Conservation (phyloP, 2,888 invertebrate species). For the Trachelus tabidus region DNA sequence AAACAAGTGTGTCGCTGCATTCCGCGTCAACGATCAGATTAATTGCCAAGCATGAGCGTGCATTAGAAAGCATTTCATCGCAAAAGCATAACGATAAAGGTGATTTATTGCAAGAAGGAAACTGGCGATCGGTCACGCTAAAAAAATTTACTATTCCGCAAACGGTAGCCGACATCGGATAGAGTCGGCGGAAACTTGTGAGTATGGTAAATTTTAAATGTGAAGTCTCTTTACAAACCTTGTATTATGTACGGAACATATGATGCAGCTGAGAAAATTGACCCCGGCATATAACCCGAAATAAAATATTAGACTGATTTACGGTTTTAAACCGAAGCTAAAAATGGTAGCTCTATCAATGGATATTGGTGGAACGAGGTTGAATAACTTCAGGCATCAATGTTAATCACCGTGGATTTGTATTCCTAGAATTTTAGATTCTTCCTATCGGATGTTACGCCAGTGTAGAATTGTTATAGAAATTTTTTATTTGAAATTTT, state of each 20-base stretch:
- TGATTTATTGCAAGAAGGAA: not conserved
- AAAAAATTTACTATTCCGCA: not conserved
- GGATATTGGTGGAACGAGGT: constrained; percentile 17
- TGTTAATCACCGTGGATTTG: constrained; percentile 21
- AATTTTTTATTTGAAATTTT: not conserved
- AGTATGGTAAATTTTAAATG: not conserved
- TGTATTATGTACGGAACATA: not conserved
- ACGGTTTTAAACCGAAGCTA: not conserved
- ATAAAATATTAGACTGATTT: not conserved
- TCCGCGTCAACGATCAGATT: not conserved
- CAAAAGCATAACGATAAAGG: not conserved
- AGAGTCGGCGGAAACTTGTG: too few species aligned
- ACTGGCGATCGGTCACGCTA: not conserved
- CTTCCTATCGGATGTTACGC: not conserved
- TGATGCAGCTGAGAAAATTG: not conserved
- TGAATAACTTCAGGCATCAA: constrained; percentile 4
- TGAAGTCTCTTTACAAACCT: not conserved
- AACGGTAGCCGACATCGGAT: too few species aligned
- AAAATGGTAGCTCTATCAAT: not conserved
- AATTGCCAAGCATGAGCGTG: not conserved
- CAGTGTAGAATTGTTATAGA: not conserved
- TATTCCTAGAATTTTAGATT: constrained; percentile 9
- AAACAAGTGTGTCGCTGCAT: not conserved
- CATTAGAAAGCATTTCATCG: not conserved
- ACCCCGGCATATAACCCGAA: not conserved